Conservation (phyloP, 2,113 vertebrate species). For the Ptilorrhoa leucosticta region DNA sequence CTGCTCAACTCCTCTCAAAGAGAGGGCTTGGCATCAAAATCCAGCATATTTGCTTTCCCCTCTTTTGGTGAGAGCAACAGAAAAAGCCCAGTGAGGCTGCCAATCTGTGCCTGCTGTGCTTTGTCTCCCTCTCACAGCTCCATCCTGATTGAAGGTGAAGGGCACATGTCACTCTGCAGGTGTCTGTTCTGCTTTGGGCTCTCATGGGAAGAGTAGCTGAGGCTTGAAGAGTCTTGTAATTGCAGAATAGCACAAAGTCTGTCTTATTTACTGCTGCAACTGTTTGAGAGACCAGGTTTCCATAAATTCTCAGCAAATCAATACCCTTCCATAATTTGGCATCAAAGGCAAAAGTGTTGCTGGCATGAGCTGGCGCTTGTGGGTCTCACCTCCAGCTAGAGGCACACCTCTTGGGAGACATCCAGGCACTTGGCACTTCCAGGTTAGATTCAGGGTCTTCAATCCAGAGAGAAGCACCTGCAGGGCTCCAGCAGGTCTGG, state of each 20-base stretch:
- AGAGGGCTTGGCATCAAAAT: background rate
- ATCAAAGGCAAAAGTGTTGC: background rate
- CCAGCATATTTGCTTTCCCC: background rate
- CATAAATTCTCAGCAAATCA: background rate
- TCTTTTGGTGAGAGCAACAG: background rate
- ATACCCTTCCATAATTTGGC: background rate
- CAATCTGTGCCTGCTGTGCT: background rate
- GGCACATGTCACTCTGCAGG: accelerated
- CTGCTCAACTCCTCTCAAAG: background rate
- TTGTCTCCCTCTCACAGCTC: background rate
- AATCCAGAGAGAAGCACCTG: background rate
- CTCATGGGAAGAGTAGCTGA: background rate
- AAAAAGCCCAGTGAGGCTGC: background rate
- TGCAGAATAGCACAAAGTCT: background rate
- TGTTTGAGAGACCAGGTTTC: background rate
- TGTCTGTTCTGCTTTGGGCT: background rate
- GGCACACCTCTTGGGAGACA: background rate
- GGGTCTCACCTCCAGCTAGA: background rate
- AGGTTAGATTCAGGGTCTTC: background rate
- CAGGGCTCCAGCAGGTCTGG: background rate
- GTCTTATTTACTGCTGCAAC: background rate
- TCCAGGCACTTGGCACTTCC: background rate
- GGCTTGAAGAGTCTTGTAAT: background rate
- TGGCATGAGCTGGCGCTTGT: background rate
- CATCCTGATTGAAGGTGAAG: background rate